Evolutionary conservation across 2,797 vertebrate genomes (phyloP).

Genomic region (Neopelma chrysocephalum): DNA sequence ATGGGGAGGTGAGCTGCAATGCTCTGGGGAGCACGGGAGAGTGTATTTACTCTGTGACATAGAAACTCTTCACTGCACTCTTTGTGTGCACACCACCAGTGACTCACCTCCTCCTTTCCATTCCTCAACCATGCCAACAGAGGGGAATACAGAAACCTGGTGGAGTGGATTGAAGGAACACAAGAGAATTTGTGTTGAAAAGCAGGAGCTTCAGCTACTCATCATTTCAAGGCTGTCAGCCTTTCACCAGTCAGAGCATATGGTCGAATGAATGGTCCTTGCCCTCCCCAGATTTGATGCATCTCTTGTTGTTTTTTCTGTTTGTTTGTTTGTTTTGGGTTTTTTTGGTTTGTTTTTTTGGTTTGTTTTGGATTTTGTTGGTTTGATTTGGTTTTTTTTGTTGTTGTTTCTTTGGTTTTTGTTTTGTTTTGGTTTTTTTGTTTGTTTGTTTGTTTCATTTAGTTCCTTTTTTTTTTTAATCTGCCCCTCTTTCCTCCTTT

Average conservation of each 20-base stretch:
- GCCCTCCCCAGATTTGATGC: not conserved
- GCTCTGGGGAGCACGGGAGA: not conserved
- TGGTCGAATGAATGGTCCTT: not conserved
- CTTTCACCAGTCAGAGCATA: not conserved
- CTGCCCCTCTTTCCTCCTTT: not conserved
- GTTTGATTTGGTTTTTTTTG: not conserved
- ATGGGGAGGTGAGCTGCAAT: not conserved
- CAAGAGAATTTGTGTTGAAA: not conserved
- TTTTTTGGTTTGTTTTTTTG: too few species aligned
- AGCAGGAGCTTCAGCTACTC: not conserved
- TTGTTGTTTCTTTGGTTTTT: not conserved
- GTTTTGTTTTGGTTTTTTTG: not conserved
- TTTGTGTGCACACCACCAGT: accelerated
- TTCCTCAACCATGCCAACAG: not conserved
- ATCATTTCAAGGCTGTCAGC: not conserved
- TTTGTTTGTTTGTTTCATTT: not conserved
- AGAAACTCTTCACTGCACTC: not conserved
- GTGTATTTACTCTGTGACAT: not conserved
- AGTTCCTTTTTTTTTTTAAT: not conserved
- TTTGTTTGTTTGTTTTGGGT: not conserved
- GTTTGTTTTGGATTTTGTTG: too few species aligned
- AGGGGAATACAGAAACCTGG: not conserved
- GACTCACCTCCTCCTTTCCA: not conserved
- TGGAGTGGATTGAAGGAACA: not conserved
- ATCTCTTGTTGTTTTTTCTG: not conserved